Base-by-base conservation (phyloP, 2,113 vertebrate genomes). In the Prunella himalayana region DNA sequence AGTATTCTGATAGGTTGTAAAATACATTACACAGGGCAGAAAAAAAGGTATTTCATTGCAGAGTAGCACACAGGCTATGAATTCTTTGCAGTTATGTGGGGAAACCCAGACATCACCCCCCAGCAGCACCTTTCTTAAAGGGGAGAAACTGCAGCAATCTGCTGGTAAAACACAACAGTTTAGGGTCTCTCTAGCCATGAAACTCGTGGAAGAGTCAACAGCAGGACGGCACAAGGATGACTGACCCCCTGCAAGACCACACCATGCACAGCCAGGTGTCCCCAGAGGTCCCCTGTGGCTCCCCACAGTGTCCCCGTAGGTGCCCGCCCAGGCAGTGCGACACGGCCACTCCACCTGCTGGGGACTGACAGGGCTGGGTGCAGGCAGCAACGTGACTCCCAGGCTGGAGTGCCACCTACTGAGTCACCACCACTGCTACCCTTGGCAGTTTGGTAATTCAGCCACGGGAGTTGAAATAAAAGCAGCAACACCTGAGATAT, bases 341-440 rank as follows among this genome's bases (percentile, higher is more conserved):
- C 42, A 22, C 15, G 23, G 81, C 45, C 75, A 1, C 94, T 79
- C 82, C 90, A 57, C 20, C 82, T 90, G 71, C 85, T 45, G 82
- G n/a, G 45, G 15, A 21, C 35, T 5, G 53, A 1, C 53, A 6
- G 59, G 33, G n/a, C 33, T 47, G 72, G 39, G 14, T 20, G 53
- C 81, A 9, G 61, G 59, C 59, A 18, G 0, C 11, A 15, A 0
- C 37, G 0, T 2, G 33, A 23, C 59, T 71, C 17, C 25, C 85
- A 51, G 83, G 28, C 80, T 68, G 60, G 69, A 68, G 80, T 92
- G 92, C 88, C 96, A 86, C 2, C 94, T 96, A 3, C 77, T 94
- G 91, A 53, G 35, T 7, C 64, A 14, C 45, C 63, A 16, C 42
- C 25, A 4, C 51, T 0, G 2, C 12, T 30, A 5, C 70, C 53